Evolutionary conservation across 2,888 invertebrate species (phyloP).

Genomic region (Neoscelio sp.): DNA sequence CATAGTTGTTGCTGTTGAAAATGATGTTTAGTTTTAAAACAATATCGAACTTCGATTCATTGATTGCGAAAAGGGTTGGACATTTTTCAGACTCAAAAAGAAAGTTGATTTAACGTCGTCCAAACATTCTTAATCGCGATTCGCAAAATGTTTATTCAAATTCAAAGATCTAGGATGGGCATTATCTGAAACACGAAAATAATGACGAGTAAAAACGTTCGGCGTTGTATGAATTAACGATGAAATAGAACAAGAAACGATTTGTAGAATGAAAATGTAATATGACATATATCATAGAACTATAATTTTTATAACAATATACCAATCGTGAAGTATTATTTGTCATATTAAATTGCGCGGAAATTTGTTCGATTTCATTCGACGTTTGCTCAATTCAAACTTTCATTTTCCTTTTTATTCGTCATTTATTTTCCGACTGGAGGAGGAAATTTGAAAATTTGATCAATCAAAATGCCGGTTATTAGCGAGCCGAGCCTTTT

Average conservation of each 20-base stretch:
- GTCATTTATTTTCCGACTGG: too few species aligned
- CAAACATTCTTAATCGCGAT: too few species aligned
- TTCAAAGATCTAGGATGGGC: slow-evolving; percentile 32
- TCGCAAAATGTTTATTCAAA: too few species aligned
- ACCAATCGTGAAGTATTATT: slow-evolving; percentile 53
- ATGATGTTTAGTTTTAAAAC: too few species aligned
- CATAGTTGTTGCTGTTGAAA: too few species aligned
- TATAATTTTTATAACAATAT: slow-evolving; percentile 65
- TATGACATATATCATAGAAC: slow-evolving; percentile 58
- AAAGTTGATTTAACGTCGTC: too few species aligned
- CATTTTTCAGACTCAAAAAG: too few species aligned
- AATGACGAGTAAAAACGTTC: not conserved
- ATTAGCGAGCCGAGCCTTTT: slow-evolving; percentile 1
- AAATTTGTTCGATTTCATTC: slow-evolving; percentile 60
- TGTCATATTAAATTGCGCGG: slow-evolving; percentile 56
- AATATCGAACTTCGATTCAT: too few species aligned
- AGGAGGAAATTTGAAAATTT: not conserved
- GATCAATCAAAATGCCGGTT: slow-evolving; percentile 26
- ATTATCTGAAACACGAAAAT: slow-evolving; percentile 15
- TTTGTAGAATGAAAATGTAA: slow-evolving; percentile 45
- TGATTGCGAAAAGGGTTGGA: too few species aligned
- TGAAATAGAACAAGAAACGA: slow-evolving; percentile 47
- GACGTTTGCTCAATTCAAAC: slow-evolving; percentile 36
- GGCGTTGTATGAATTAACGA: slow-evolving; percentile 48
- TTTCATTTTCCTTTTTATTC: slow-evolving; percentile 39